These are phyloP conservation scores for Ciconia maguari DNA, from an alignment of 2,113 vertebrate genomes.

Conservation along the genomic window DNA sequence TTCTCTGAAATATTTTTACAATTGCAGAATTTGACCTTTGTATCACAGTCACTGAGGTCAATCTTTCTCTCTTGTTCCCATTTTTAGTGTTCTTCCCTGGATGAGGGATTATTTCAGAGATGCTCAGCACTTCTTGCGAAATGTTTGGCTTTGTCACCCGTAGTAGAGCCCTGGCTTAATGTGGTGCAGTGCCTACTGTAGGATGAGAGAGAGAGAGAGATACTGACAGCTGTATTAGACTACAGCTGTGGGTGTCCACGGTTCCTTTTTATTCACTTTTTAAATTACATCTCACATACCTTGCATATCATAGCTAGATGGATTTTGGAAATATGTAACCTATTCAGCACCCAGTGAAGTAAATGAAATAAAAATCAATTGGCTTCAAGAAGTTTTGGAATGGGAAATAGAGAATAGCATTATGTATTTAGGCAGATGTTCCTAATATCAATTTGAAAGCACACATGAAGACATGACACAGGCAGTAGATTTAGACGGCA, in stretches of 20 bases:
- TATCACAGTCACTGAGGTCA: background rate
- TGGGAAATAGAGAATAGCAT: background rate
- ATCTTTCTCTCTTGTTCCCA: background rate
- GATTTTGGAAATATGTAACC: background rate
- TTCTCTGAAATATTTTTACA: background rate
- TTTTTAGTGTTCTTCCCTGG: background rate
- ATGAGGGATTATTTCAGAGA: background rate
- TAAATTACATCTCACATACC: background rate
- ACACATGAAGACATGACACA: background rate
- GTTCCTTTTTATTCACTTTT: background rate
- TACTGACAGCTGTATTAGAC: background rate
- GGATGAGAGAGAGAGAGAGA: background rate
- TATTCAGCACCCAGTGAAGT: background rate
- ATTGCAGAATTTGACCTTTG: background rate
- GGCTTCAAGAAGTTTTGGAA: background rate
- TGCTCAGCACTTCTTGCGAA: background rate
- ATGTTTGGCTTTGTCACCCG: background rate
- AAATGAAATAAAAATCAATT: background rate
- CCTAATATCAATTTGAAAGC: background rate
- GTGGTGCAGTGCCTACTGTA: background rate
- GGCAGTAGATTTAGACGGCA: background rate
- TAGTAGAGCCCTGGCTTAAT: background rate
- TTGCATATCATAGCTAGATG: background rate
- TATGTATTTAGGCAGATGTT: background rate
- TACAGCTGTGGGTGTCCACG: background rate